Evolutionary conservation across 2,113 vertebrate species (phyloP).

Genomic region (Coturnix japonica): DNA sequence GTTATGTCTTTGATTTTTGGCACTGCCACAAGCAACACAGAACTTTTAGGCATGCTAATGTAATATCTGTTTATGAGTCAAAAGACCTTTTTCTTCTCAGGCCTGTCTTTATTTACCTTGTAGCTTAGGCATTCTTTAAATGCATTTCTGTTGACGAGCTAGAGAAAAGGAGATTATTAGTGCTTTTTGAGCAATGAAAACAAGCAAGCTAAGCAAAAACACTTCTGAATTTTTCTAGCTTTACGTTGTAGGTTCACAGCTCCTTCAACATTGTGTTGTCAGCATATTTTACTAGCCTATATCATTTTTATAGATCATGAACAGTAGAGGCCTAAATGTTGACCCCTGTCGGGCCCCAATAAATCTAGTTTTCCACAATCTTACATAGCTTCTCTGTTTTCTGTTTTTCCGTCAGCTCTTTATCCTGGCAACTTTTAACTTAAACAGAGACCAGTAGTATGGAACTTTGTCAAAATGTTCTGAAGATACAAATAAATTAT

Average conservation of each 20-base stretch:
- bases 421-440: slow-evolving; percentile 68
- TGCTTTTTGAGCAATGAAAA: slow-evolving; percentile 53
- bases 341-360: slow-evolving; percentile 68
- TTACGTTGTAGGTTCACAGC: slow-evolving; percentile 47
- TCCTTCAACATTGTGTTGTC: slow-evolving; percentile 66
- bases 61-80: slow-evolving; percentile 52
- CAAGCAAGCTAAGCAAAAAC: slow-evolving; percentile 55
- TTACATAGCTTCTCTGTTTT: slow-evolving; percentile 63
- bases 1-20: slow-evolving; percentile 17
- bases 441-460: slow-evolving; percentile 73
- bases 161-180: background rate
- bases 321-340: slow-evolving; percentile 71
- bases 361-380: slow-evolving; percentile 73
- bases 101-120: slow-evolving; percentile 49
- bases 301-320: slow-evolving; percentile 77
- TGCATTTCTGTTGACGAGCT: slow-evolving; percentile 24
- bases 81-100: background rate
- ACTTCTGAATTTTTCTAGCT: slow-evolving; percentile 52
- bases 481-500: slow-evolving; percentile 75
- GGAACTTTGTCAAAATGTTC: slow-evolving; percentile 73
- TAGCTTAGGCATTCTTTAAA: slow-evolving; percentile 55
- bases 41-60: slow-evolving; percentile 11
- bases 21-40: background rate
- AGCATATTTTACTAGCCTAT: slow-evolving; percentile 72
- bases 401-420: slow-evolving; percentile 65